These are phyloP conservation scores for Drosophila nigrodunni DNA, from an alignment of 1,140 invertebrate species.

Conservation along the genomic window DNA sequence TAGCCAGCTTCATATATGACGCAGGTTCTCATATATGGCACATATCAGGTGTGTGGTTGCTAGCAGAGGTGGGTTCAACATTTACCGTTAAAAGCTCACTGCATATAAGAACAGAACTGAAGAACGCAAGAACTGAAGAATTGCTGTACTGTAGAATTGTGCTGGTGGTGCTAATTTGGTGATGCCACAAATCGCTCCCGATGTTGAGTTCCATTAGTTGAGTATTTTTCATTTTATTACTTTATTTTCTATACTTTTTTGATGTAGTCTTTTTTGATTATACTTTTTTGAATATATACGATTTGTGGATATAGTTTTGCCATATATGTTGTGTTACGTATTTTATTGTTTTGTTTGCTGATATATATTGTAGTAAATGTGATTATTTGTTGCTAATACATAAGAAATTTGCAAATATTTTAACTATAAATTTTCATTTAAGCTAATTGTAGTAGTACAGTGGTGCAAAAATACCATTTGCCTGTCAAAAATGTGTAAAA, in stretches of 20 bases:
- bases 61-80: constrained; percentile 39
- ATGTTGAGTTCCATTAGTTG: constrained; percentile 29
- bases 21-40: constrained; percentile 58
- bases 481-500: constrained; percentile 20
- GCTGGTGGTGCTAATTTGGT: constrained; percentile 28
- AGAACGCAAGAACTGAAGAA: neutral
- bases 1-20: constrained; percentile 67
- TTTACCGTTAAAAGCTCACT: constrained; percentile 59
- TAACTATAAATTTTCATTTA: constrained; percentile 28
- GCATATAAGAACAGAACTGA: constrained; percentile 27
- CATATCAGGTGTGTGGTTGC: constrained; percentile 46
- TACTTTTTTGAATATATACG: constrained; percentile 25
- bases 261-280: constrained; percentile 19
- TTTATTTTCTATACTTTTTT: constrained; percentile 12
- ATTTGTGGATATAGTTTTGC: constrained; percentile 19
- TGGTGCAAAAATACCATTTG: constrained; percentile 33
- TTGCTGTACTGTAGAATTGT: neutral
- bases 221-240: constrained; percentile 6
- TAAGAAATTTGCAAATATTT: constrained; percentile 32
- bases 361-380: neutral
- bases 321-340: constrained; percentile 34
- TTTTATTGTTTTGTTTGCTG: constrained; percentile 1
- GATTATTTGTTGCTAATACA: constrained; percentile 23
- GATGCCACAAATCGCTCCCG: constrained; percentile 25
- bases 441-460: constrained; percentile 23